Evolutionary conservation across 2,797 vertebrate genomes (phyloP).

Genomic region (Corythornis leucogaster): DNA sequence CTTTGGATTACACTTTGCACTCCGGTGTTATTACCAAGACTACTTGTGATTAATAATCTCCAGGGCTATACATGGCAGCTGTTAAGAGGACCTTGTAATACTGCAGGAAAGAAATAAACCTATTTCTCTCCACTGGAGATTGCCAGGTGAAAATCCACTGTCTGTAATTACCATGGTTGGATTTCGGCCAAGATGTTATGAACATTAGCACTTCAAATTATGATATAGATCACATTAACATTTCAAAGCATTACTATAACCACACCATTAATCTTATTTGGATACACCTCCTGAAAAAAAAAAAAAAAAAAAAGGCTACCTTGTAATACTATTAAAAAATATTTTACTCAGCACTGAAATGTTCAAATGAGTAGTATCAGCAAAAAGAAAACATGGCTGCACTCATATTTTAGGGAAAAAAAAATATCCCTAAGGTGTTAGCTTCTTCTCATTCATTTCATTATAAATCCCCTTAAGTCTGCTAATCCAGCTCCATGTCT

Average conservation of each 20-base stretch:
- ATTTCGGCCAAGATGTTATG: not conserved
- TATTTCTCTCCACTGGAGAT: not conserved
- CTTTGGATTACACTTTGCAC: not conserved
- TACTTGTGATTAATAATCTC: not conserved
- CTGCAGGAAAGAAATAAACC: not conserved
- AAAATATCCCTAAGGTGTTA: not conserved
- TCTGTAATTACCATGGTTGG: not conserved
- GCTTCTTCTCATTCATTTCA: slow-evolving; percentile 53
- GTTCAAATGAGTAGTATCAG: not conserved
- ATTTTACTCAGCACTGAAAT: not conserved
- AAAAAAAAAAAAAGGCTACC: not conserved
- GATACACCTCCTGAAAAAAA: not conserved
- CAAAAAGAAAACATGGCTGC: not conserved
- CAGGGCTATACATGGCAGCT: not conserved
- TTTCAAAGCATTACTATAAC: not conserved
- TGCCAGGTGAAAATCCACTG: not conserved
- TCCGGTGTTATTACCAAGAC: not conserved
- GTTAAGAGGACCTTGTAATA: not conserved
- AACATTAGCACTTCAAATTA: slow-evolving; percentile 1
- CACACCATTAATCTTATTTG: not conserved
- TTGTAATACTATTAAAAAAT: not conserved
- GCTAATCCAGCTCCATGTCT: slow-evolving; percentile 62
- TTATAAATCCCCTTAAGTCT: slow-evolving; percentile 56
- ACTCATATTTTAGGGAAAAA: not conserved
- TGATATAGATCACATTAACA: not conserved